Percentiles rank a stretch among this genome's conserved stretches.
These are phyloP conservation scores for Nephila pilipes DNA, from an alignment of 1,140 invertebrate species.

Conservation along the genomic window DNA sequence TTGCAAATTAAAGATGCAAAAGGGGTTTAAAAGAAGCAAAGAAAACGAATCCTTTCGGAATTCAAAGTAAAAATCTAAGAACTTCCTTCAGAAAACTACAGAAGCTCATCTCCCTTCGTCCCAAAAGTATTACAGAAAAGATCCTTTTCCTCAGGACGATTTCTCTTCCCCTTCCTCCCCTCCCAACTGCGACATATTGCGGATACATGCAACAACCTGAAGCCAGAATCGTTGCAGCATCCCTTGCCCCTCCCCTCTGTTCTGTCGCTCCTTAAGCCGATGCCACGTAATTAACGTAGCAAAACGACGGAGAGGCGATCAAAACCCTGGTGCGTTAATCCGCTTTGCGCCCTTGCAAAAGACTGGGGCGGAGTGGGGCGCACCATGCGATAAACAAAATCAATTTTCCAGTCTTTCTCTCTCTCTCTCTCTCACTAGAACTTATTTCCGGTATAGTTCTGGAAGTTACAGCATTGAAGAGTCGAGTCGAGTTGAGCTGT, in stretches of 20 bases:
- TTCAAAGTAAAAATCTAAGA: neutral
- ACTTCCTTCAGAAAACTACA: neutral
- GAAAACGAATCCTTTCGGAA: conserved; percentile 17
- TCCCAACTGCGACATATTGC: neutral
- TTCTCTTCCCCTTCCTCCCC: neutral
- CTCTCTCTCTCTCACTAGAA: conserved; percentile 23
- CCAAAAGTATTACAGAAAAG: conserved; percentile 45
- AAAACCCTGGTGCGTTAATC: conserved; percentile 66
- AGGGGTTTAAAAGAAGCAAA: conserved; percentile 12
- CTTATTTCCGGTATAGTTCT: neutral
- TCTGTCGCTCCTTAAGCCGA: conserved; percentile 29
- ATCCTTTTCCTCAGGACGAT: conserved; percentile 34
- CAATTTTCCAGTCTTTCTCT: conserved; percentile 59
- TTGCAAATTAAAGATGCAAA: neutral
- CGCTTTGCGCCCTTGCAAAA: conserved; percentile 47
- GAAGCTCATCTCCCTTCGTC: neutral
- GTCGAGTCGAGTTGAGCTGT: conserved; percentile 2
- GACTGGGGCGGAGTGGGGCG: neutral
- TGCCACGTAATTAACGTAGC: conserved; percentile 62
- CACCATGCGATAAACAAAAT: conserved; percentile 66
- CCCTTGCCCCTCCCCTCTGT: neutral
- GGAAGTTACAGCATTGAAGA: conserved; percentile 13
- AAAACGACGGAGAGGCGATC: conserved; percentile 58
- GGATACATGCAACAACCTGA: conserved; percentile 26
- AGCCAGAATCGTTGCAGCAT: conserved; percentile 29